Evolutionary conservation across 2,888 invertebrate species (phyloP).

Genomic region (Alloscopus bannaensis): DNA sequence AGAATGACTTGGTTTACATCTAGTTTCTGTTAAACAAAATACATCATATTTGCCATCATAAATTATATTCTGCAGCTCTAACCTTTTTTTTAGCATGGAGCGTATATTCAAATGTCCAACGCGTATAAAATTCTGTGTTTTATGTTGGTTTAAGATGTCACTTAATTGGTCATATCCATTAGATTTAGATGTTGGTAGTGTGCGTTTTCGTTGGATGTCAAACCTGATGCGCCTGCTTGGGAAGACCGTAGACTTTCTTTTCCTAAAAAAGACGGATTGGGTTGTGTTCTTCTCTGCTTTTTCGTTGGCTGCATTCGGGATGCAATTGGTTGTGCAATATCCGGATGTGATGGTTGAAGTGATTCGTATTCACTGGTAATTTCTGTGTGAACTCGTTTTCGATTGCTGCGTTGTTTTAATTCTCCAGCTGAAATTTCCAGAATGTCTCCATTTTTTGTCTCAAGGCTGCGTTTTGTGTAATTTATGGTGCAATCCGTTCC

Average conservation of each 20-base stretch:
- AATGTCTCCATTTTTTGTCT: background rate
- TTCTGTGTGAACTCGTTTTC: background rate
- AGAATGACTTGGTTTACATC: background rate
- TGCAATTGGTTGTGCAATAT: background rate
- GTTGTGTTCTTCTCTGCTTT: too few species aligned
- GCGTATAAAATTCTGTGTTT: background rate
- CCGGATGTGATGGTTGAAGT: background rate
- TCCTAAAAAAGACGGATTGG: background rate
- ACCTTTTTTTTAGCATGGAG: background rate
- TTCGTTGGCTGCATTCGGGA: background rate
- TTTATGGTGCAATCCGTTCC: conserved; percentile 11
- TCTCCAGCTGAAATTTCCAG: background rate
- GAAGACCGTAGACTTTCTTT: background rate
- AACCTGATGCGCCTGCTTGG: background rate
- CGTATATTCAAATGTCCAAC: conserved; percentile 19
- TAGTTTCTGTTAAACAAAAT: conserved; percentile 14
- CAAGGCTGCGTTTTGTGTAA: background rate
- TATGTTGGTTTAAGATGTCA: too few species aligned
- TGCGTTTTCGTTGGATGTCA: too few species aligned
- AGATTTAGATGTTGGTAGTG: too few species aligned
- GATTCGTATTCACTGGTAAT: background rate
- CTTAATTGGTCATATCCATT: too few species aligned
- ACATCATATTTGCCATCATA: conserved; percentile 4
- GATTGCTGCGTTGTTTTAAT: background rate
- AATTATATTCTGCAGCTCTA: conserved; percentile 3